Evolutionary conservation across 2,113 vertebrate genomes (phyloP).

Genomic region (Candoia aspera): DNA sequence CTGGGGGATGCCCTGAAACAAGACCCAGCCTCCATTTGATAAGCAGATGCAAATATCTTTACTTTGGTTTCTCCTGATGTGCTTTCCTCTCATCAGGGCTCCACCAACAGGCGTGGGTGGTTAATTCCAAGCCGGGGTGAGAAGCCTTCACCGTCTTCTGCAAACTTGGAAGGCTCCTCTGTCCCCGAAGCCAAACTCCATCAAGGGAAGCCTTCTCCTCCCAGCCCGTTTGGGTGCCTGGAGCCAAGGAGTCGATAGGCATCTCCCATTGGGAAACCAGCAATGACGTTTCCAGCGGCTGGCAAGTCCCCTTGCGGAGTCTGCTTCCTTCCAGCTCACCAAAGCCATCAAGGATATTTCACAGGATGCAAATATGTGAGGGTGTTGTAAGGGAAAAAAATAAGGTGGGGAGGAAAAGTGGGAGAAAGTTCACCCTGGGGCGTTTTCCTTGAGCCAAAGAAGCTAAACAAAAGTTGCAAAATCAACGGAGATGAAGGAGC

Average conservation of each 20-base stretch:
- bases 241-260: not conserved
- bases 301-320: not conserved
- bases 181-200: not conserved
- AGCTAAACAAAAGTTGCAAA: not conserved
- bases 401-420: not conserved
- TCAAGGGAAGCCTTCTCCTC: not conserved
- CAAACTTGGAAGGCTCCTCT: not conserved
- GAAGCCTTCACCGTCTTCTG: not conserved
- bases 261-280: not conserved
- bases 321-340: not conserved
- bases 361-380: not conserved
- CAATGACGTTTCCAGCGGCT: not conserved
- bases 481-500: not conserved
- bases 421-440: not conserved
- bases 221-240: not conserved
- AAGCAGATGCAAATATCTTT: too few relatives aligned
- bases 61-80: too few relatives aligned
- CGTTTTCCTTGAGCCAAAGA: not conserved
- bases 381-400: slow-evolving; percentile 7
- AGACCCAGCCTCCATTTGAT: not conserved
- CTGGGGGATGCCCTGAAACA: not conserved
- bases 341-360: not conserved
- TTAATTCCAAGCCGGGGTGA: not conserved
- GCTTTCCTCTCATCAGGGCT: not conserved
- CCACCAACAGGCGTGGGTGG: not conserved